phyloP scores from a whole-genome alignment of 2,113 vertebrate species.

The Oceanites oceanicus region DNA sequence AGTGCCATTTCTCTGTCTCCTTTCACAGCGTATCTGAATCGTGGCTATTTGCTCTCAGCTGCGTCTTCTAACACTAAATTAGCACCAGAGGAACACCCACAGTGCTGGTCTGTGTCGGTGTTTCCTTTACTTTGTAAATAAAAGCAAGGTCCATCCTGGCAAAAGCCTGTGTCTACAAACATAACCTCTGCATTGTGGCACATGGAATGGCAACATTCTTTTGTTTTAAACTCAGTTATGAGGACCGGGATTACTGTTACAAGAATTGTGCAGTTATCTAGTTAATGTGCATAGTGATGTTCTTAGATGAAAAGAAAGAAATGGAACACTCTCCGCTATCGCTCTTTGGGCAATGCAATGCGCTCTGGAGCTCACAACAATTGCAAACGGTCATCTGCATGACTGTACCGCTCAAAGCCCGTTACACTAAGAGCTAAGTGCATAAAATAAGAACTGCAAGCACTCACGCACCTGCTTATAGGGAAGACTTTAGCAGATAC shows the following conservation, averaged over 20 bases:
- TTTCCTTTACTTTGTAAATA: not conserved
- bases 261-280: not conserved
- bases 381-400: fast-evolving
- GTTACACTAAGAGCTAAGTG: not conserved
- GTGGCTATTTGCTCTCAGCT: not conserved
- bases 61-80: not conserved
- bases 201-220: not conserved
- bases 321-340: not conserved
- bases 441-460: not conserved
- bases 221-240: not conserved
- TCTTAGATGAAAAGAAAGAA: not conserved
- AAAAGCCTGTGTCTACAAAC: not conserved
- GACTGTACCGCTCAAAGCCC: not conserved
- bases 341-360: not conserved
- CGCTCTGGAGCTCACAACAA: not conserved
- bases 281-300: not conserved
- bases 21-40: no score
- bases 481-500: not conserved
- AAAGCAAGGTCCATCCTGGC: not conserved
- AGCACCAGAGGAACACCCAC: not conserved
- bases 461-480: not conserved
- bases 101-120: not conserved
- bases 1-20: not conserved
- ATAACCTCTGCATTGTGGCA: not conserved
- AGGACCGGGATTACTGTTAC: not conserved